Percentiles rank a stretch among this genome's conserved stretches.
phyloP scores from a whole-genome alignment of 2,888 invertebrate species.

The Aphidius colemani region DNA sequence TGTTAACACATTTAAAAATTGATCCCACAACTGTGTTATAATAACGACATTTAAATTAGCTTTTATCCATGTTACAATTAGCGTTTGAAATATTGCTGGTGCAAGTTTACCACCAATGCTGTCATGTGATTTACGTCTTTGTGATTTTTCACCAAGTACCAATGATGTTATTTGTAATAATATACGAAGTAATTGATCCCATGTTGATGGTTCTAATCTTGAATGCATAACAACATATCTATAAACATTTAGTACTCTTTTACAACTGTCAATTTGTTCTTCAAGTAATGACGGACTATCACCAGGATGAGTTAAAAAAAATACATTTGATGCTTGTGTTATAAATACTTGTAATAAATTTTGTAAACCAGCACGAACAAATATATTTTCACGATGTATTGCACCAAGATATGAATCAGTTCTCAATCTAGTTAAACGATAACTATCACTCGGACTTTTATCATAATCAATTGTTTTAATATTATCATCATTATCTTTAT shows the following conservation, averaged over 20 bases:
- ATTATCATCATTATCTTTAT: conserved; percentile 48
- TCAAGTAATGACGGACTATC: conserved; percentile 69
- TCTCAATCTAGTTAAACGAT: conserved; percentile 65
- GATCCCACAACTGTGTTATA: conserved; percentile 89
- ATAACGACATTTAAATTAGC: conserved; percentile 94
- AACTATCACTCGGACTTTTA: conserved; percentile 53
- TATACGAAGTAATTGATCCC: conserved; percentile 72
- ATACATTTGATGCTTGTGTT: conserved; percentile 94
- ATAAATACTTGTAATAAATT: conserved; percentile 87
- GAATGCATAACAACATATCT: conserved; percentile 97
- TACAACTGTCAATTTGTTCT: conserved; percentile 95
- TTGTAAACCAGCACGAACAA: conserved; percentile 83
- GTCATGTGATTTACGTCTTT: conserved; percentile 75
- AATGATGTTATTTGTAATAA: conserved; percentile 90
- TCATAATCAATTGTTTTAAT: conserved; percentile 47
- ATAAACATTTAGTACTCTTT: conserved; percentile 93
- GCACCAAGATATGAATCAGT: conserved; percentile 88
- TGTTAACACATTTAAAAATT: conserved; percentile 84
- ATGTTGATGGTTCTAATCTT: conserved; percentile 87
- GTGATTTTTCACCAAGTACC: conserved; percentile 80
- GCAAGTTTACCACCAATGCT: conserved; percentile 76
- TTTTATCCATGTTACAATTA: conserved; percentile 97
- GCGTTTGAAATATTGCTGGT: conserved; percentile 86
- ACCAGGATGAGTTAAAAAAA: conserved; percentile 72
- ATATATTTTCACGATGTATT: conserved; percentile 77